Conservation (phyloP, 1,140 invertebrate species). For the Dendrolimus punctatus region DNA sequence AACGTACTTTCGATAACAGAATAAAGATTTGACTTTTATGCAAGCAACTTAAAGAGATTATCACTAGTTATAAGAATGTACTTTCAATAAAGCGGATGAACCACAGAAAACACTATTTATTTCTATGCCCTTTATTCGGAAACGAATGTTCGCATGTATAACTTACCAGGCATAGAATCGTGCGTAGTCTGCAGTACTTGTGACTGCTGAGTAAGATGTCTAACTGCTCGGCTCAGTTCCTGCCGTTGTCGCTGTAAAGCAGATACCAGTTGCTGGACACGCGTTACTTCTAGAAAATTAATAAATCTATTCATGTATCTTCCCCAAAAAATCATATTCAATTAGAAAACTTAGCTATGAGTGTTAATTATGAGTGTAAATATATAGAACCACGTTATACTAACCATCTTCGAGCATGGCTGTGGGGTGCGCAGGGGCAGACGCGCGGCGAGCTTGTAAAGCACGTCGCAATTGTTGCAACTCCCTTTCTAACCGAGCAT, state of each 20-base stretch:
- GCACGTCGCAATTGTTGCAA: slow-evolving; percentile 88
- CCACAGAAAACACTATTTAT: no score
- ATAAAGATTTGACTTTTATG: no score
- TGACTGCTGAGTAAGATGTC: slow-evolving; percentile 84
- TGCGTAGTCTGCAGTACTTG: slow-evolving; percentile 64
- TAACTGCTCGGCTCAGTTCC: slow-evolving; percentile 85
- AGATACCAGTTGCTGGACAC: slow-evolving; percentile 87
- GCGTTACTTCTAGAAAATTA: slow-evolving; percentile 76
- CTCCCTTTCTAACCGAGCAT: slow-evolving; percentile 90
- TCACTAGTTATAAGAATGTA: no score
- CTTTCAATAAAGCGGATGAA: no score
- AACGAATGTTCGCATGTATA: no score
- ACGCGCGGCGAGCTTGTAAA: slow-evolving; percentile 77
- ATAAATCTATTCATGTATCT: no score
- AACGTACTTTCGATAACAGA: no score
- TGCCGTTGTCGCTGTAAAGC: slow-evolving; percentile 88
- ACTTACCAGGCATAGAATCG: slow-evolving; percentile 40
- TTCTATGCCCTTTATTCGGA: no score
- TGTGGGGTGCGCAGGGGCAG: slow-evolving; percentile 69
- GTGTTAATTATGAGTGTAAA: neutral
- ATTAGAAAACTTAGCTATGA: no score
- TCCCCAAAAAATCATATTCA: no score
- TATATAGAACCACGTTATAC: neutral
- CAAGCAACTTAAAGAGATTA: no score
- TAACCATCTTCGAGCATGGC: slow-evolving; percentile 79